Base-by-base conservation (phyloP, 2,113 vertebrate genomes). In the Gymnorhina tibicen region DNA sequence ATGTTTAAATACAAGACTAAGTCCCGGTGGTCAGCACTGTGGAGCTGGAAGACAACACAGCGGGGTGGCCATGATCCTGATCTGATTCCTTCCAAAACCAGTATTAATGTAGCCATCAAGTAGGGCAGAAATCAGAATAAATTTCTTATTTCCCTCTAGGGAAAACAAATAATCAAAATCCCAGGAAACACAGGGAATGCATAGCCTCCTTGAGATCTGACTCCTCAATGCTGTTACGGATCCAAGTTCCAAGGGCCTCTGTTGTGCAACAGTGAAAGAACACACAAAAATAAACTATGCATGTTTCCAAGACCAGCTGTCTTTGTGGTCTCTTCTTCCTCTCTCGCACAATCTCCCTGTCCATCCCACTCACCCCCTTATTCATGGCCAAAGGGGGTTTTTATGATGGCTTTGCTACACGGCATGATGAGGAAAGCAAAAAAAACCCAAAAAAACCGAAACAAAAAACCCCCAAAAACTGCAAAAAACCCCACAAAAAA, bases 251-350 rank as follows among this genome's bases (percentile, higher is more conserved):
- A 87, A 95, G 87, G 46, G 89, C 56, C 76, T 96, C 77, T 96
- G 85, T 92, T 20, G 13, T 37, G 50, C 85, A 93, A 97, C 91
- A 95, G 30, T 55, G 74, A 70, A 95, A 84, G 39, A 88, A 91
- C 93, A 89, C 41, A 93, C 73, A 92, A 90, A 93, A 93, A 95
- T 84, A 97, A 97, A 88, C 68, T 76, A 94, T 39, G 56, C 3
- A 4, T 87, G 80, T 92, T 97, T 95, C 93, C 47, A 91, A 70
- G 82, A 95, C 94, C 96, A 97, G 91, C 85, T 97, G 93, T 91
- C 91, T 95, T 66, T 85, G 33, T 77, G 85, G 60, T 87, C 63
- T 59, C 63, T 80, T 70, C n/a, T 66, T 76, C 10, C 21, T 56
- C 13, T 30, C 81, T 41, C 11, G 28, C 35, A 35, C 59, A 26